These are phyloP conservation scores for Turritopsis dohrnii DNA, from an alignment of 30 jellyfish, hydroid and myxozoan species.

Conservation along the genomic window DNA sequence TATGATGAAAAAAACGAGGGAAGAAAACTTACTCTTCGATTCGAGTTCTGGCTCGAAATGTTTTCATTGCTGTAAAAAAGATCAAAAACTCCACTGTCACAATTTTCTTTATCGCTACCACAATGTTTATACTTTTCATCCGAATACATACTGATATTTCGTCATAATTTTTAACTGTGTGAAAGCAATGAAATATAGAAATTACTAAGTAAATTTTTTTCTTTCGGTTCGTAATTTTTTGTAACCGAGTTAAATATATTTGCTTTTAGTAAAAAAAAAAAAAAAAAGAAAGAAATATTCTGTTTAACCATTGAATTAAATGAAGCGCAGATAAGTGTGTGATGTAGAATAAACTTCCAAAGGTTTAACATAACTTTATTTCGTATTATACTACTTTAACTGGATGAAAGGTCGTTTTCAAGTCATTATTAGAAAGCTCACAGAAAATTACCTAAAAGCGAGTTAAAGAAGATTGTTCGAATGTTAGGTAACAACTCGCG, in stretches of 20 bases:
- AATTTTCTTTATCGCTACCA: neutral
- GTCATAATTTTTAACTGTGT: neutral
- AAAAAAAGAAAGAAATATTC: neutral
- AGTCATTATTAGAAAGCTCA: neutral
- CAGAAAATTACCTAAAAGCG: neutral
- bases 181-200: no score
- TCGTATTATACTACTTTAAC: neutral
- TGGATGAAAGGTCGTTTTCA: neutral
- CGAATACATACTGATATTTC: neutral
- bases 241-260: neutral
- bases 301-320: neutral
- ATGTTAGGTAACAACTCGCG: neutral
- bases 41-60: neutral
- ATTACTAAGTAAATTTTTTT: no score
- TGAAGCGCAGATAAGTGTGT: neutral
- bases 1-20: no score
- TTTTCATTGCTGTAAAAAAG: neutral
- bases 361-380: neutral
- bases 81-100: neutral
- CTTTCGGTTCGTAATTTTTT: no score
- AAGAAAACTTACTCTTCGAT: neutral
- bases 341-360: neutral
- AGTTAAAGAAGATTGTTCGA: neutral
- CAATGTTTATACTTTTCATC: neutral
- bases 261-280: no score